Conservation (phyloP, 2,797 vertebrate species). For the Diplodus sargus region DNA sequence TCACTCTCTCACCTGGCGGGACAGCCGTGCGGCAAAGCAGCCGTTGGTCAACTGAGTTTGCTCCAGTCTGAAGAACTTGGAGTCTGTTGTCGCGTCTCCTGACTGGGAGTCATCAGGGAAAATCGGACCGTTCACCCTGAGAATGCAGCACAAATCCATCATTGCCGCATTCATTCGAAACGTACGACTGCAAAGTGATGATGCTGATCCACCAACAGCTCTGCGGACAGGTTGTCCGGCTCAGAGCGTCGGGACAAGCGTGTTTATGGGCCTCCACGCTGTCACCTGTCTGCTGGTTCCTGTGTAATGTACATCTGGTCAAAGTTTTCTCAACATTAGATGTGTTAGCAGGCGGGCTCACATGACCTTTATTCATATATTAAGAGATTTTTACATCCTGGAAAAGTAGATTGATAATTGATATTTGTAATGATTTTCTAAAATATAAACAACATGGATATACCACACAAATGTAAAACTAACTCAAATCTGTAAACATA, state of each 20-base stretch:
- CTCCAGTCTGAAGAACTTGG: slow-evolving; percentile 87
- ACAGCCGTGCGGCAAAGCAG: slow-evolving; percentile 92
- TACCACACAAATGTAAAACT: too few relatives aligned
- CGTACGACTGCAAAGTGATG: not conserved
- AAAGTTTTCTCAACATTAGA: too few relatives aligned
- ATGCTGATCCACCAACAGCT: not conserved
- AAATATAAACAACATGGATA: too few relatives aligned
- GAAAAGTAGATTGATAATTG: too few relatives aligned
- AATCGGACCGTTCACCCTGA: slow-evolving; percentile 78
- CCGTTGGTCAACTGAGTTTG: slow-evolving; percentile 88
- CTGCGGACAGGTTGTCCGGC: slow-evolving; percentile 1
- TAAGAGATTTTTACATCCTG: not conserved
- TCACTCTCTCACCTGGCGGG: slow-evolving; percentile 83
- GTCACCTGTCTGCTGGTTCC: slow-evolving; percentile 26
- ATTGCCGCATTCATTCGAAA: slow-evolving; percentile 19
- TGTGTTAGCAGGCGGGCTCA: too few relatives aligned
- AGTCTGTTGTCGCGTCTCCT: slow-evolving; percentile 40
- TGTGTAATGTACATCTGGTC: slow-evolving; percentile 20
- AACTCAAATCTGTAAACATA: too few relatives aligned
- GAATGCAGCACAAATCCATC: slow-evolving; percentile 21
- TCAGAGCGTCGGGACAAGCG: slow-evolving; percentile 24
- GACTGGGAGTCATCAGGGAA: slow-evolving; percentile 51
- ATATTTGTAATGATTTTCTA: too few relatives aligned
- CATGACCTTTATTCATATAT: too few relatives aligned
- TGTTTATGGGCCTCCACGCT: slow-evolving; percentile 14